Percentiles rank a stretch among this genome's conserved stretches.
Conservation (phyloP, 2,113 vertebrate species). For the Equus quagga region DNA sequence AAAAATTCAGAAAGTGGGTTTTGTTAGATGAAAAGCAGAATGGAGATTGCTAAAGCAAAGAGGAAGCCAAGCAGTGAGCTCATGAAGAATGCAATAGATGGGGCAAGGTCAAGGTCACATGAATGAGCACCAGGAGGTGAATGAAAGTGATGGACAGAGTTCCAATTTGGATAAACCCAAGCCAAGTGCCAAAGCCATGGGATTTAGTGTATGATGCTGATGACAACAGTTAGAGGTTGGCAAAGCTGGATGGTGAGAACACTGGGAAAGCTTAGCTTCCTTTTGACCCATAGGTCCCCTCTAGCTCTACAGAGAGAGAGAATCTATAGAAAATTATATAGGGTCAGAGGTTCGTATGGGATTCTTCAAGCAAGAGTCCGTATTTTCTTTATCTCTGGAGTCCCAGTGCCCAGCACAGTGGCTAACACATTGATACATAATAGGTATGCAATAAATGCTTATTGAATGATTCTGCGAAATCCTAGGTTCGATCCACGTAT, state of each 20-base stretch:
- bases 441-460: not conserved
- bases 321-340: not conserved
- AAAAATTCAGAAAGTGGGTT: not conserved
- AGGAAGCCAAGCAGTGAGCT: not conserved
- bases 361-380: not conserved
- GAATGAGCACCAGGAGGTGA: not conserved
- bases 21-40: not conserved
- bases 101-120: not conserved
- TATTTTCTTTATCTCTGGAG: not conserved
- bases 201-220: not conserved
- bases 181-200: not conserved
- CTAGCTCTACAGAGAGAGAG: not conserved
- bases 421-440: not conserved
- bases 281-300: not conserved
- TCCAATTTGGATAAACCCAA: not conserved
- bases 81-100: not conserved
- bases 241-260: not conserved
- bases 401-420: not conserved
- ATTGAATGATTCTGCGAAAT: not conserved
- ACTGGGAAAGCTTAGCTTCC: not conserved
- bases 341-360: not conserved
- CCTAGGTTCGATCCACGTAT: not conserved
- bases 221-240: not conserved
- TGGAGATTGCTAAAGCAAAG: not conserved
- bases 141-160: not conserved